Evolutionary conservation across 2,888 invertebrate genomes (phyloP).

Genomic region (Lumbricus terrestris): DNA sequence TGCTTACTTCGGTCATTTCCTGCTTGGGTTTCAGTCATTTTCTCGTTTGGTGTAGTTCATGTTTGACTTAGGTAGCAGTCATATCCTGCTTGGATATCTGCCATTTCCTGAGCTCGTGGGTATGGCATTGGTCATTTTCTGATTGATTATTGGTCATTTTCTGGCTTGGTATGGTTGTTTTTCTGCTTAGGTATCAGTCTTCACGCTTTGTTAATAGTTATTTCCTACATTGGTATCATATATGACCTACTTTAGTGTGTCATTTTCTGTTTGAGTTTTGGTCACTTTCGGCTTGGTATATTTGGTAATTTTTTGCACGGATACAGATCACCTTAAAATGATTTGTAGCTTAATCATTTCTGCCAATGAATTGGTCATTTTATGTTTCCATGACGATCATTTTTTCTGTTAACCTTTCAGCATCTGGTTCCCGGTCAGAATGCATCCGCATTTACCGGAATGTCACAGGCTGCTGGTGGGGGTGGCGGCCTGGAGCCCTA

Average conservation of each 20-base stretch:
- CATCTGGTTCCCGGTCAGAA: conserved; percentile 5
- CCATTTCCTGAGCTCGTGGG: too few species aligned
- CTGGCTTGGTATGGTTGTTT: not conserved
- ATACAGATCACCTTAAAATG: not conserved
- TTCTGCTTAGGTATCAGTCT: too few species aligned
- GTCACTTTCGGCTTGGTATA: too few species aligned
- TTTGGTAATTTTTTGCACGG: too few species aligned
- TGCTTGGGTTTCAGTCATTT: too few species aligned
- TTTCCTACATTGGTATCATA: too few species aligned
- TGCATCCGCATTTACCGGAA: not conserved
- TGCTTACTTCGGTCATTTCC: too few species aligned
- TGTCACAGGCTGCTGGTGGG: not conserved
- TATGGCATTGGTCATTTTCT: not conserved
- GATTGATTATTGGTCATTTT: not conserved
- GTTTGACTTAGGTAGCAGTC: not conserved
- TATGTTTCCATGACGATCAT: not conserved
- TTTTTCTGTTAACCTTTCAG: not conserved
- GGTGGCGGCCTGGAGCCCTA: not conserved
- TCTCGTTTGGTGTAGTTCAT: too few species aligned
- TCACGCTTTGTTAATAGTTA: too few species aligned
- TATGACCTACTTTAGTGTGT: too few species aligned
- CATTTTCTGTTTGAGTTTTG: too few species aligned
- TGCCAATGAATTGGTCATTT: not conserved
- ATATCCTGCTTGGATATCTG: not conserved
- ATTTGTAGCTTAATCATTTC: not conserved